Base-by-base conservation (phyloP, 2,113 vertebrate species). In the Hypocryptadius cinnamomeus region DNA sequence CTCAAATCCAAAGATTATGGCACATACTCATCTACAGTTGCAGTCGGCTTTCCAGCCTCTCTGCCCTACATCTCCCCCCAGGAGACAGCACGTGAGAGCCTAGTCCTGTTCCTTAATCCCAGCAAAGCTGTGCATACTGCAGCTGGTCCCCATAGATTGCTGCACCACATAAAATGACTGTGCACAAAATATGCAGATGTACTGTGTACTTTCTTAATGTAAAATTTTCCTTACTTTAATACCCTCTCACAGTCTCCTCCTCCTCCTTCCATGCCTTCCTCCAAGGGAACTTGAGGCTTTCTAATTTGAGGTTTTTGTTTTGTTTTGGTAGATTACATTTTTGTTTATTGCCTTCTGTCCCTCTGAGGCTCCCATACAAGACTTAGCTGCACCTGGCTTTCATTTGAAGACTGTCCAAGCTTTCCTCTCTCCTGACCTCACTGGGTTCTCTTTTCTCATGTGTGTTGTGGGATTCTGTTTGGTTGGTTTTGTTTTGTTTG, bases 311-410 rank as follows among this genome's bases (percentile, higher is more conserved):
- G 39, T 44, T 90, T 96, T 94, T 68, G 89, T 96, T 96, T 93
- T 92, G 79, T 85, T 94, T 94, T 47, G 35, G 79, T 90, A 86
- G 78, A 88, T 93, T 91, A 87, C 19, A 1, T 39, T 94, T 94
- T 94, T 94, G 74, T 90, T 94, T 92, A 91, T 96, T 96, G 86
- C 91, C 83, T 95, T 94, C 64, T 91, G 44, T 85, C 82, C 94
- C 94, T 90, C 72, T 79, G 94, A 96, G 92, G 65, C 82, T 94
- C 81, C 93, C 61, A 59, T 93, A 61, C 48, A 81, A 95, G 84
- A 50, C 53, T 92, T 80, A 63, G 89, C 76, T 94, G 81, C 94
- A 93, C 80, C 87, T 94, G 92, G 76, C 73, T 94, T 96, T 92
- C 89, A 89, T 94, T 92, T 95, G 85, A 94, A 93, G 40, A 54